Percentiles rank a stretch among this genome's conserved stretches.
These are phyloP conservation scores for Ophthalmolycus amberensis DNA, from an alignment of 2,113 vertebrate genomes.

Conservation along the genomic window DNA sequence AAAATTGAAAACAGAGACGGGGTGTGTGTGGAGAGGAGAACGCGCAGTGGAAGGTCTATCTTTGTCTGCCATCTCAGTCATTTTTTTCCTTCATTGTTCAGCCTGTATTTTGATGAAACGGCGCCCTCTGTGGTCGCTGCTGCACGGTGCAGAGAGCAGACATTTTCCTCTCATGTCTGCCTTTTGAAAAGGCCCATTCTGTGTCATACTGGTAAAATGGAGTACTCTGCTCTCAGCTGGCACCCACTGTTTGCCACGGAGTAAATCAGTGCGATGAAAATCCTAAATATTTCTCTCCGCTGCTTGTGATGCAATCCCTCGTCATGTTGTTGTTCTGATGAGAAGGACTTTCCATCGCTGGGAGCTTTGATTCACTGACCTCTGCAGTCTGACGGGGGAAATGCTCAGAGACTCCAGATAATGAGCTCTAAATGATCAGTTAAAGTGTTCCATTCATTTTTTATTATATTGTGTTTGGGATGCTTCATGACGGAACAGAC, in stretches of 20 bases:
- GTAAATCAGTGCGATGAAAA: not conserved
- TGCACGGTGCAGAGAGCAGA: conserved; percentile 60
- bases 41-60: conserved; percentile 65
- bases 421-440: not conserved
- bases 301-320: not conserved
- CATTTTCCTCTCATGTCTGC: conserved; percentile 78
- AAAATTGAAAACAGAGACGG: conserved; percentile 55
- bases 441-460: not conserved
- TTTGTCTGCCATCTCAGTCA: conserved; percentile 75
- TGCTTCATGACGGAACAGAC: not conserved
- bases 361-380: conserved; percentile 71
- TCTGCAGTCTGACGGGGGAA: conserved; percentile 69
- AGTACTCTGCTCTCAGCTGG: conserved; percentile 60
- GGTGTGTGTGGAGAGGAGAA: conserved; percentile 31
- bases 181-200: conserved; percentile 77
- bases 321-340: conserved; percentile 21
- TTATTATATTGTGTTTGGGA: not conserved
- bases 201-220: conserved; percentile 79
- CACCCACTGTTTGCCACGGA: not conserved
- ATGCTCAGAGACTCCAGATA: conserved; percentile 18
- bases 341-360: conserved; percentile 34
- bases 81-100: conserved; percentile 70
- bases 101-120: conserved; percentile 50
- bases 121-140: conserved; percentile 64
- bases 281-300: not conserved